Conservation (phyloP, 2,888 invertebrate species). For the Silvanus unidentatus region DNA sequence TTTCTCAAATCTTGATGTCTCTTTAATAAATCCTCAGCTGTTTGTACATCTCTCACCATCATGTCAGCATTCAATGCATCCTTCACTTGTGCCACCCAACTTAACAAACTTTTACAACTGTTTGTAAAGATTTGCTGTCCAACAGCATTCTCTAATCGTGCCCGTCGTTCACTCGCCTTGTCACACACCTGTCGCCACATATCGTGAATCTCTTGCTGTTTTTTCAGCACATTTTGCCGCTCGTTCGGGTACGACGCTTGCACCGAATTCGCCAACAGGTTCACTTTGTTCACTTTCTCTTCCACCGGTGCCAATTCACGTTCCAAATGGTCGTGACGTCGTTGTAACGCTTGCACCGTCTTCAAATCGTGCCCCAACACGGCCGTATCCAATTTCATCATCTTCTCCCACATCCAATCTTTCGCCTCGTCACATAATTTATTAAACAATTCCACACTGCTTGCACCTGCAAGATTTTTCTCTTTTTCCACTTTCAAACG, state of each 20-base stretch:
- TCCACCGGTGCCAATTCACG: conserved; percentile 90
- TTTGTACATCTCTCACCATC: conserved; percentile 79
- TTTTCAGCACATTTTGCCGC: conserved; percentile 72
- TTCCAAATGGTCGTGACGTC: conserved; percentile 88
- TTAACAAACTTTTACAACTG: conserved; percentile 73
- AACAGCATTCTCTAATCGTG: conserved; percentile 86
- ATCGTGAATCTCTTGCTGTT: conserved; percentile 78
- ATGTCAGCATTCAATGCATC: conserved; percentile 74
- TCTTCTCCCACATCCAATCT: conserved; percentile 97
- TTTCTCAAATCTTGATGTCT: conserved; percentile 86
- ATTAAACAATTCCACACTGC: conserved; percentile 88
- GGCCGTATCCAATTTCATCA: conserved; percentile 76
- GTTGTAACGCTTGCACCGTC: conserved; percentile 85
- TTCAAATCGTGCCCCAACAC: conserved; percentile 79
- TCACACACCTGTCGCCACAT: conserved; percentile 85
- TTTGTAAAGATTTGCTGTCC: conserved; percentile 91
- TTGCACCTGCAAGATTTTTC: conserved; percentile 72
- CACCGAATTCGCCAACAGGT: conserved; percentile 82
- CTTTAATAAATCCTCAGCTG: conserved; percentile 84
- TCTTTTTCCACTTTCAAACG: conserved; percentile 84
- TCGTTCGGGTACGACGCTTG: conserved; percentile 90
- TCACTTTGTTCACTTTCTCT: conserved; percentile 79
- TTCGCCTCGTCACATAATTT: conserved; percentile 93
- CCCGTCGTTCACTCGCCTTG: conserved; percentile 77
- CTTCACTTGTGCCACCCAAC: conserved; percentile 76